Percentiles rank a stretch among this genome's conserved stretches.
phyloP scores from a whole-genome alignment of 2,797 vertebrate species.

The Enteromius fasciolatus region DNA sequence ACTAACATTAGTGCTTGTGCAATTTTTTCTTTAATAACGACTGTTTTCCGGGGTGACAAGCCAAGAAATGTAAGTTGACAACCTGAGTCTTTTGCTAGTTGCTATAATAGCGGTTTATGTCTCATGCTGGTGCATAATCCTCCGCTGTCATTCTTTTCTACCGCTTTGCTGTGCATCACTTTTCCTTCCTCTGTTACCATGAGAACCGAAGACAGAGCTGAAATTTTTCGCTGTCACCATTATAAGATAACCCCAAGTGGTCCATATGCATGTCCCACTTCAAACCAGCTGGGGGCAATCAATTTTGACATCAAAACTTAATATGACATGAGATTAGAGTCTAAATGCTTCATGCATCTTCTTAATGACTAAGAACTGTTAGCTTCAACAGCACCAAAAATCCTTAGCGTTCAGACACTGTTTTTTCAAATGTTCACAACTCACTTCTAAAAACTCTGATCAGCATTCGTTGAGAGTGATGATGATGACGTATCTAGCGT shows the following conservation, averaged over 20 bases:
- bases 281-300: conserved; percentile 37
- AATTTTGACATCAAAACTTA: conserved; percentile 38
- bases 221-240: conserved; percentile 12
- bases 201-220: conserved; percentile 28
- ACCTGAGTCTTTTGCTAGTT: conserved; percentile 24
- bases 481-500: conserved; percentile 40
- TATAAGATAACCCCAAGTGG: conserved; percentile 38
- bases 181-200: conserved; percentile 38
- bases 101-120: conserved; percentile 27
- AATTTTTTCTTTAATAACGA: not conserved
- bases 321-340: conserved; percentile 7
- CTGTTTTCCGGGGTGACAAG: conserved; percentile 2
- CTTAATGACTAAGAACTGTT: conserved; percentile 8
- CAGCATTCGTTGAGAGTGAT: conserved; percentile 46
- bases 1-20: conserved; percentile 17
- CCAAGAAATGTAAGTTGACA: conserved; percentile 30
- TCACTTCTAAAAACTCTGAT: conserved; percentile 37
- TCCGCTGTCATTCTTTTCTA: conserved; percentile 24
- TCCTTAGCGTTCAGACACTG: not conserved
- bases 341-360: conserved; percentile 22
- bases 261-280: conserved; percentile 38
- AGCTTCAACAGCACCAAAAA: conserved; percentile 27
- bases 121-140: conserved; percentile 21
- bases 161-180: conserved; percentile 17
- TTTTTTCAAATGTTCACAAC: conserved; percentile 20